Evolutionary conservation across 2,797 vertebrate species (phyloP).

Genomic region (Takifugu ocellatus): DNA sequence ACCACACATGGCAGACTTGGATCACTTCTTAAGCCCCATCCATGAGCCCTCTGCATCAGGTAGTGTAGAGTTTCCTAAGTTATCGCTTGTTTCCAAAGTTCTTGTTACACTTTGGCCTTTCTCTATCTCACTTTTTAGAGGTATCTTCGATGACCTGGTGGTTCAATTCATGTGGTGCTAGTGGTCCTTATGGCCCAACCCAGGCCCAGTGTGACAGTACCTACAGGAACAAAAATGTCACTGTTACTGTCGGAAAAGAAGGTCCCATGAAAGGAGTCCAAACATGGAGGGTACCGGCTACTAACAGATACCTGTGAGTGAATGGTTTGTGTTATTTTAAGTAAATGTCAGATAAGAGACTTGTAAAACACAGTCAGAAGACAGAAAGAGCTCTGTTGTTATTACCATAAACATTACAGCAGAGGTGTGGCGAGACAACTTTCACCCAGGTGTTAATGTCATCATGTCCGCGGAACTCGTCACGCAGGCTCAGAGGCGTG

Average conservation of each 20-base stretch:
- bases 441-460: background rate
- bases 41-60: slow-evolving; percentile 83
- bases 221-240: slow-evolving; percentile 82
- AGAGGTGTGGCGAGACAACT: background rate
- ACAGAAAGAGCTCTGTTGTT: background rate
- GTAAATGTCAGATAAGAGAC: too few species aligned
- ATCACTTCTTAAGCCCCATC: slow-evolving; percentile 77
- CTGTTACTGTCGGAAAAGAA: slow-evolving; percentile 77
- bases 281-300: slow-evolving; percentile 83
- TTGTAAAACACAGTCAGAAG: background rate
- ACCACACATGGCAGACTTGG: slow-evolving; percentile 60
- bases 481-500: slow-evolving; percentile 16
- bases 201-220: slow-evolving; percentile 87
- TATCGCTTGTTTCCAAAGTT: background rate
- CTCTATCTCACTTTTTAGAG: slow-evolving; percentile 50
- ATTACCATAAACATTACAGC: background rate
- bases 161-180: slow-evolving; percentile 87
- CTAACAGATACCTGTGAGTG: slow-evolving; percentile 83
- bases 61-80: slow-evolving; percentile 42
- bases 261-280: slow-evolving; percentile 82
- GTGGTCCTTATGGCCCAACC: slow-evolving; percentile 82
- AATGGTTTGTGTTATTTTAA: background rate
- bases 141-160: slow-evolving; percentile 78
- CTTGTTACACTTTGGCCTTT: too few species aligned
- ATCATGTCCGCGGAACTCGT: slow-evolving; percentile 2